phyloP scores from a whole-genome alignment of 2,888 invertebrate species.

The Diloba caeruleocephala region DNA sequence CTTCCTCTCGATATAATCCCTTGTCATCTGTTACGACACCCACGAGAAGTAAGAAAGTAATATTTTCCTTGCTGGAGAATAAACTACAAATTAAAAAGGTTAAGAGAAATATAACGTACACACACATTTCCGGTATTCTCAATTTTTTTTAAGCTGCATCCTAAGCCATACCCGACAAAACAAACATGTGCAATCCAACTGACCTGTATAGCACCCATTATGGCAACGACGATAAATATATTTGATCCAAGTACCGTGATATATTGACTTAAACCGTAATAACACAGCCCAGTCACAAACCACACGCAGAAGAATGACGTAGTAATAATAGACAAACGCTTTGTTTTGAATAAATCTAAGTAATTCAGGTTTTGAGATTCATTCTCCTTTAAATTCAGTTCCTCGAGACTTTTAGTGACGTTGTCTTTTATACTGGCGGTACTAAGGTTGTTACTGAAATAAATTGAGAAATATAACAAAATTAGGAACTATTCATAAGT shows the following conservation, averaged over 20 bases:
- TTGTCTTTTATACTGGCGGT: slow-evolving; percentile 60
- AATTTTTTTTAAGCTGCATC: no score
- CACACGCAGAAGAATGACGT: slow-evolving; percentile 59
- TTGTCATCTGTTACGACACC: no score
- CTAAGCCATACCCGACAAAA: neutral
- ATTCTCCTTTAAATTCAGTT: slow-evolving; percentile 53
- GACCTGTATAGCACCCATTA: slow-evolving; percentile 69
- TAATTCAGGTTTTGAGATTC: slow-evolving; percentile 54
- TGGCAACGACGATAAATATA: slow-evolving; percentile 61
- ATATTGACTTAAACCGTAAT: slow-evolving; percentile 71
- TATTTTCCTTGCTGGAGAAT: no score
- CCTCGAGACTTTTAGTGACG: slow-evolving; percentile 57
- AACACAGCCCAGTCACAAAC: slow-evolving; percentile 64
- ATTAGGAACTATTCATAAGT: no score
- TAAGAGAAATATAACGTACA: no score
- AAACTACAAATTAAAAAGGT: no score
- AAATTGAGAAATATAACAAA: no score
- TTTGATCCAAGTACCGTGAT: slow-evolving; percentile 63
- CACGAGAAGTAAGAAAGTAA: no score
- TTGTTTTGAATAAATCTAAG: slow-evolving; percentile 66
- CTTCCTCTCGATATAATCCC: no score
- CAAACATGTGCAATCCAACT: slow-evolving; percentile 25
- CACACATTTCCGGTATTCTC: no score
- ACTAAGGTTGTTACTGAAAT: slow-evolving; percentile 65
- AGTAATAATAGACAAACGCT: slow-evolving; percentile 57